A percentile compares a stretch with the other conserved stretches of the same genome.
Conservation (phyloP, 2,888 invertebrate genomes). For the Pterostichus niger region DNA sequence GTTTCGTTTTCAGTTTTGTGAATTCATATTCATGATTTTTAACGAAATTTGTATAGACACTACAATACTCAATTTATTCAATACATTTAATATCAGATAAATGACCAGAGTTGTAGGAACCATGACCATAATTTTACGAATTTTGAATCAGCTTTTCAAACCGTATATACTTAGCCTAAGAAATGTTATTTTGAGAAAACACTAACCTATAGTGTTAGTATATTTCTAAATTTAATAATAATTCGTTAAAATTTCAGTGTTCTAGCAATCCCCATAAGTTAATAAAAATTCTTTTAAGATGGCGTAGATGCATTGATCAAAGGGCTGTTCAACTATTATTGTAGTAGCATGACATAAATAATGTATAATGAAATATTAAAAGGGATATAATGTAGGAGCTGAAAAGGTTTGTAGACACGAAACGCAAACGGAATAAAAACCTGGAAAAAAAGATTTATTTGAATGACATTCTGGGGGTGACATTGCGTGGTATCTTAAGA, state of each 20-base stretch:
- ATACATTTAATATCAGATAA: not conserved
- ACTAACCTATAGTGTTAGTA: too few species aligned
- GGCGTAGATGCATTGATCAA: slow-evolving; percentile 25
- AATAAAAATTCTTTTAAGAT: slow-evolving; percentile 7
- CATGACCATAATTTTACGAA: too few species aligned
- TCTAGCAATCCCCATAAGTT: too few species aligned
- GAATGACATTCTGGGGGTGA: slow-evolving; percentile 16
- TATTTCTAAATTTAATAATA: too few species aligned
- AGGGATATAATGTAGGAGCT: slow-evolving; percentile 33
- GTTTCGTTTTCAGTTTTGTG: slow-evolving; percentile 20
- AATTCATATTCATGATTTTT: slow-evolving; percentile 26
- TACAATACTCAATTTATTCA: not conserved
- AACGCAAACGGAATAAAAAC: slow-evolving; percentile 27
- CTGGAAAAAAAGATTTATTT: slow-evolving; percentile 17
- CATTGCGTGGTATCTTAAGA: slow-evolving; percentile 3
- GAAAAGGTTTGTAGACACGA: slow-evolving; percentile 5
- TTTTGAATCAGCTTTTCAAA: too few species aligned
- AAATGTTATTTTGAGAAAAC: too few species aligned
- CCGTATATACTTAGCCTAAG: too few species aligned
- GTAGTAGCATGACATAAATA: slow-evolving; percentile 11
- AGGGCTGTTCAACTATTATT: slow-evolving; percentile 11
- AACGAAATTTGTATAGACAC: not conserved
- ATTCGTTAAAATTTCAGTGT: too few species aligned
- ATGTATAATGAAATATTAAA: slow-evolving; percentile 27
- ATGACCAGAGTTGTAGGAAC: too few species aligned